Conservation (phyloP, 2,888 invertebrate genomes). For the Belgica antarctica region DNA sequence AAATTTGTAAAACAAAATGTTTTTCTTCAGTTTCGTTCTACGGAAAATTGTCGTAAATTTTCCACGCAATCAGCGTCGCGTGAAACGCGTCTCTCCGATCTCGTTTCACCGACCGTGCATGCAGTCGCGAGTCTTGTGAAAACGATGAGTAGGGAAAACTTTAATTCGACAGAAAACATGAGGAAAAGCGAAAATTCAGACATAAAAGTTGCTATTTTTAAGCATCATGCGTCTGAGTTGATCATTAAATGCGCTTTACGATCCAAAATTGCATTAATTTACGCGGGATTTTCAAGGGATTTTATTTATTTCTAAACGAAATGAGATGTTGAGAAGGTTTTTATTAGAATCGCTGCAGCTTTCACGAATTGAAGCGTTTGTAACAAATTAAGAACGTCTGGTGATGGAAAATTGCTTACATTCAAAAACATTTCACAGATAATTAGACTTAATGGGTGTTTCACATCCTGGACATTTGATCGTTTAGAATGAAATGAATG, state of each 20-base stretch:
- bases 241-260: background rate
- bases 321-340: no score
- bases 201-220: conserved; percentile 31
- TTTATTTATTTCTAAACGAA: conserved; percentile 32
- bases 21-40: background rate
- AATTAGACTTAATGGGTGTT: no score
- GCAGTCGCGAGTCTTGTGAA: background rate
- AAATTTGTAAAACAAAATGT: conserved; percentile 24
- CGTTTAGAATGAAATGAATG: no score
- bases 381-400: no score
- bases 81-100: conserved; percentile 7
- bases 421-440: no score
- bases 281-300: conserved; percentile 2
- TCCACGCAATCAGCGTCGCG: conserved; percentile 16
- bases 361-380: no score
- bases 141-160: conserved; percentile 3
- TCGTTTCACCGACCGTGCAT: background rate
- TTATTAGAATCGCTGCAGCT: no score
- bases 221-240: background rate
- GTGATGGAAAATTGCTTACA: no score
- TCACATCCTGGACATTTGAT: no score
- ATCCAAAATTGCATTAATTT: conserved; percentile 21
- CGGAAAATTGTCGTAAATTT: conserved; percentile 34
- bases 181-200: conserved; percentile 31
- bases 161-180: conserved; percentile 17